Base-by-base conservation (phyloP, 2,888 invertebrate species). In the Luperina nickerlii region DNA sequence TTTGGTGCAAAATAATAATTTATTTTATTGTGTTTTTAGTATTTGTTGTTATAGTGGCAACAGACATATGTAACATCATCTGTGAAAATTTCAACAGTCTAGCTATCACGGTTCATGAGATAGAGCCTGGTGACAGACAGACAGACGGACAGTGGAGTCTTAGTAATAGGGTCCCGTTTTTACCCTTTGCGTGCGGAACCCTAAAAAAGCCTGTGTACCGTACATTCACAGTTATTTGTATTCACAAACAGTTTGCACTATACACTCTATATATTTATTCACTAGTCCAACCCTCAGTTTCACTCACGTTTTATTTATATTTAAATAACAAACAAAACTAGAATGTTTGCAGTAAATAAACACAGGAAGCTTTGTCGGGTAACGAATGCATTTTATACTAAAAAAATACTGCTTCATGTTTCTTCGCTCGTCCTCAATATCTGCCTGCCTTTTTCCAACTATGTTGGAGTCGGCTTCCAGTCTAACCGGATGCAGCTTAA, bases 221-320 rank as follows among this genome's bases (percentile, higher is more conserved):
- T 45, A 48, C 7, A 48, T 68, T 32, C 1, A 54, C 27, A 69
- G 20, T 32, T 54, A 32, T 45, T 20, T 32, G 8, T 32, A 54
- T 32, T n/a, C 24, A 5, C 62, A 8, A 45, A 80, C 62, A 45
- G 71, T 63, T 63, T 38, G 7, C 32, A 3, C 8, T 13, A n/a
- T n/a, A 0, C 13, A n/a, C 57, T 42, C 24, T 18, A 24, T 8
- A 38, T 67, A 71, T 78, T 60, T 67, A 24, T 71, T 60, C 32
- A 83, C 83, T 83, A 62, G 18, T 9, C 6, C 13, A 6, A 62
- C 81, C 81, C 84, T 62, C 67, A 84, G 81, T 62, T 78, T 65
- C 54, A 0, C 32, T 48, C 32, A 8, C 51, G 18, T 51, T 66
- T 20, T 63, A 80, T 80, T 78, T 60, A 63, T 67, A 57, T 65